Percentiles rank a stretch among this genome's conserved stretches.
phyloP scores from a whole-genome alignment of 1,140 invertebrate genomes.

The Apolygus lucorum region DNA sequence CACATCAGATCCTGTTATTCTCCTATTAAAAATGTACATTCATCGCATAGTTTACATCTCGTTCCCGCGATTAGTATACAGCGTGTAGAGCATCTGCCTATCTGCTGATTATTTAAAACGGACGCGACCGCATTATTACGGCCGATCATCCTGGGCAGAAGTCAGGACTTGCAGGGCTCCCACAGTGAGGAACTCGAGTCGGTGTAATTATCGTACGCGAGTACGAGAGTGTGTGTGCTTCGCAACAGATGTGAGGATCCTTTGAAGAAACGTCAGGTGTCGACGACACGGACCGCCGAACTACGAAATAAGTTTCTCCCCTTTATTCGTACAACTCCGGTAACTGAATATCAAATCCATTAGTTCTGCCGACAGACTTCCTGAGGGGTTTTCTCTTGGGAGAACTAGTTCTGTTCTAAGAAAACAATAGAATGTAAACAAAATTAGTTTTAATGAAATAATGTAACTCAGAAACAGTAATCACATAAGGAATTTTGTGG shows the following conservation, averaged over 20 bases:
- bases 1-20: too few relatives aligned
- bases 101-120: not conserved
- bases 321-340: not conserved
- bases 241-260: not conserved
- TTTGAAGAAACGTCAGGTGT: not conserved
- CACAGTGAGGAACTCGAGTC: not conserved
- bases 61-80: too few relatives aligned
- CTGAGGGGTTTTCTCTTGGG: too few relatives aligned
- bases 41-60: too few relatives aligned
- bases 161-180: not conserved
- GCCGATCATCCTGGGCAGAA: not conserved
- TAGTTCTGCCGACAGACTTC: not conserved
- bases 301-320: not conserved
- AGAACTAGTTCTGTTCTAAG: not conserved
- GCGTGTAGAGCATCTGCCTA: not conserved
- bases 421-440: not conserved
- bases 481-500: too few relatives aligned
- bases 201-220: not conserved
- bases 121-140: not conserved
- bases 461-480: too few relatives aligned
- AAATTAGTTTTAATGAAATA: too few relatives aligned
- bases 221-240: not conserved
- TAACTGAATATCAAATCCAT: not conserved
- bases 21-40: too few relatives aligned
- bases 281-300: not conserved